Percentiles rank a stretch among this genome's conserved stretches.
Conservation (phyloP, 1,140 invertebrate species). For the Drosophila arawakana region DNA sequence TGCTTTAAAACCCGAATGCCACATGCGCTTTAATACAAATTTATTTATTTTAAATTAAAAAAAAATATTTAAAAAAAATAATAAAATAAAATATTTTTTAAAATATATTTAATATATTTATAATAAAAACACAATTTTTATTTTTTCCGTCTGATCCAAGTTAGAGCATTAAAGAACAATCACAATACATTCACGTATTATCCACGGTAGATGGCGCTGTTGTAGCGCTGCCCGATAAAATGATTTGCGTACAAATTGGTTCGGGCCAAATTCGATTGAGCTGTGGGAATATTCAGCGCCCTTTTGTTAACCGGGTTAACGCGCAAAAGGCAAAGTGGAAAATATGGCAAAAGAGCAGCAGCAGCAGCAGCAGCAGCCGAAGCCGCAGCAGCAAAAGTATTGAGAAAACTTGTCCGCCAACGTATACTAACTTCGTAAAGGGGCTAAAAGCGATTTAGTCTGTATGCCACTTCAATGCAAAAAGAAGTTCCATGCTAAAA, state of each 20-base stretch:
- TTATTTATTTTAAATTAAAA: too few species aligned
- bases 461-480: slow-evolving; percentile 22
- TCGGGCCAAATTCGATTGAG: slow-evolving; percentile 73
- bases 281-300: slow-evolving; percentile 72
- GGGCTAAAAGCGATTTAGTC: slow-evolving; percentile 65
- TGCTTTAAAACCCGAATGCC: background rate
- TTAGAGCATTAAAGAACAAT: slow-evolving; percentile 17
- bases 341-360: slow-evolving; percentile 58
- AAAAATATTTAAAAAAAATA: background rate
- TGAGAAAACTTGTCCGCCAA: slow-evolving; percentile 33
- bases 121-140: too few species aligned
- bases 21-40: background rate
- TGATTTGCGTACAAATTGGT: slow-evolving; percentile 79
- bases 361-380: slow-evolving; percentile 7
- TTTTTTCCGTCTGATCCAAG: background rate
- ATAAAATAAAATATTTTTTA: background rate
- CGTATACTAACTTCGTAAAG: slow-evolving; percentile 57
- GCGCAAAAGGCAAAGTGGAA: slow-evolving; percentile 55
- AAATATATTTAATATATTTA: background rate
- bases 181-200: slow-evolving; percentile 32
- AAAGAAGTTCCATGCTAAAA: slow-evolving; percentile 34
- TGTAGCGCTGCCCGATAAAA: slow-evolving; percentile 66
- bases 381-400: slow-evolving; percentile 5
- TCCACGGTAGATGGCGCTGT: slow-evolving; percentile 35
- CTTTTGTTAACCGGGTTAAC: slow-evolving; percentile 64